phyloP scores from a whole-genome alignment of 2,888 invertebrate species.

The Pammene fasciana region DNA sequence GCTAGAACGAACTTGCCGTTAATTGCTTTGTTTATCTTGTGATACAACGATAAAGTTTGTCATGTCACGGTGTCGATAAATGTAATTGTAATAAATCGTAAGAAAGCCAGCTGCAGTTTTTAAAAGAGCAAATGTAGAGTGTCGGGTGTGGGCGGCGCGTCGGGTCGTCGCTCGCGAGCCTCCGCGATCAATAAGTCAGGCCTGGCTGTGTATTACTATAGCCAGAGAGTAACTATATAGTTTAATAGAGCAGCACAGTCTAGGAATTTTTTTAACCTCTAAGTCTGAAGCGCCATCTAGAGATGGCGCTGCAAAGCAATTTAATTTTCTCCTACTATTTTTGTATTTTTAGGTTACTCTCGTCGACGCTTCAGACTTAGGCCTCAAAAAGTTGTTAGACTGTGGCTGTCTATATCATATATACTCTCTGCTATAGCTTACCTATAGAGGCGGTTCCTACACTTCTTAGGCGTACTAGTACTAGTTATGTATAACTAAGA shows the following conservation, averaged over 20 bases:
- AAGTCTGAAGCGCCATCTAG: too few relatives aligned
- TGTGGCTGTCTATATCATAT: too few relatives aligned
- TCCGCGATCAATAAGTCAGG: slow-evolving; percentile 43
- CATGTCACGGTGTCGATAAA: not conserved
- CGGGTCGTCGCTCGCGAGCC: slow-evolving; percentile 36
- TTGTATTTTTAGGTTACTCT: too few relatives aligned
- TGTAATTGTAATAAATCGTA: slow-evolving; percentile 18
- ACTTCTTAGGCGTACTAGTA: not conserved
- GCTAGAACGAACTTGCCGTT: not conserved
- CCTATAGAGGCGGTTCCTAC: not conserved
- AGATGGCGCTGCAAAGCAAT: too few relatives aligned
- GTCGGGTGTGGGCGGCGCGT: slow-evolving; percentile 28
- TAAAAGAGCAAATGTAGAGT: slow-evolving; percentile 25
- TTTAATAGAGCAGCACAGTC: too few relatives aligned
- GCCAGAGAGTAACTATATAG: too few relatives aligned
- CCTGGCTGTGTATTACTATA: slow-evolving; percentile 11
- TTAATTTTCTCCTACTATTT: too few relatives aligned
- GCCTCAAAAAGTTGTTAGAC: too few relatives aligned
- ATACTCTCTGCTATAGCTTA: too few relatives aligned
- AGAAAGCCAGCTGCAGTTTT: slow-evolving; percentile 25
- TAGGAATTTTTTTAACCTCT: too few relatives aligned
- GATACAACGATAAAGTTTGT: slow-evolving; percentile 3
- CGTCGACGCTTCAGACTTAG: too few relatives aligned
- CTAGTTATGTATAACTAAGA: too few relatives aligned
- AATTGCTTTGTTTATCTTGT: not conserved